Conservation (phyloP, 2,888 invertebrate species). For the Rhodophaea formosa region DNA sequence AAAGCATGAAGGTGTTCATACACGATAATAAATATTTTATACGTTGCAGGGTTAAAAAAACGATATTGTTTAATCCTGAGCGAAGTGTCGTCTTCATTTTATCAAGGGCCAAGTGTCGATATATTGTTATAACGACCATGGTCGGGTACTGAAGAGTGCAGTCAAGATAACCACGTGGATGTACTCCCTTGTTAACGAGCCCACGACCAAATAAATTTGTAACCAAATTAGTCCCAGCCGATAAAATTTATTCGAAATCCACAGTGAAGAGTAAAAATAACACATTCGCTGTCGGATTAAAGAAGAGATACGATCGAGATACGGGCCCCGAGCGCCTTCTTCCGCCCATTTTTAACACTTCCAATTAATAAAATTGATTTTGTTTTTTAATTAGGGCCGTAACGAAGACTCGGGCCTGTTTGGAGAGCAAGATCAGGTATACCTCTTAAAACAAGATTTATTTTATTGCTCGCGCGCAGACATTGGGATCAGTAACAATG, state of each 20-base stretch:
- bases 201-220: conserved; percentile 80
- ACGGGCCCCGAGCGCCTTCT: conserved; percentile 67
- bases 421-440: conserved; percentile 67
- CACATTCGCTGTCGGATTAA: conserved; percentile 80
- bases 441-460: conserved; percentile 76
- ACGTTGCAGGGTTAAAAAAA: conserved; percentile 41
- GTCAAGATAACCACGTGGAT: conserved; percentile 73
- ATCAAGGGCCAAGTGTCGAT: conserved; percentile 74
- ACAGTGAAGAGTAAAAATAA: conserved; percentile 79
- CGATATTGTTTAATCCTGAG: conserved; percentile 77
- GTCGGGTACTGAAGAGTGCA: conserved; percentile 72
- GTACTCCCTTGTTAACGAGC: conserved; percentile 79
- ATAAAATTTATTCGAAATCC: conserved; percentile 81
- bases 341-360: conserved; percentile 81
- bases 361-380: conserved; percentile 82
- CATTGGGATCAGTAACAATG: conserved; percentile 52
- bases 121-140: conserved; percentile 77
- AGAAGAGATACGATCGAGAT: conserved; percentile 78
- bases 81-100: conserved; percentile 77
- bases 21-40: conserved; percentile 69
- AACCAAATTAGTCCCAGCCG: conserved; percentile 80
- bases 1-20: conserved; percentile 54
- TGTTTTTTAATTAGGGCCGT: conserved; percentile 79
- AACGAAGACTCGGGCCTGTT: conserved; percentile 72
- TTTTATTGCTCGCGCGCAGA: conserved; percentile 74